Evolutionary conservation across 1,140 invertebrate species (phyloP), one percentile per base, ranked within the genome.

Genomic region (Harpegnathos saltator): DNA sequence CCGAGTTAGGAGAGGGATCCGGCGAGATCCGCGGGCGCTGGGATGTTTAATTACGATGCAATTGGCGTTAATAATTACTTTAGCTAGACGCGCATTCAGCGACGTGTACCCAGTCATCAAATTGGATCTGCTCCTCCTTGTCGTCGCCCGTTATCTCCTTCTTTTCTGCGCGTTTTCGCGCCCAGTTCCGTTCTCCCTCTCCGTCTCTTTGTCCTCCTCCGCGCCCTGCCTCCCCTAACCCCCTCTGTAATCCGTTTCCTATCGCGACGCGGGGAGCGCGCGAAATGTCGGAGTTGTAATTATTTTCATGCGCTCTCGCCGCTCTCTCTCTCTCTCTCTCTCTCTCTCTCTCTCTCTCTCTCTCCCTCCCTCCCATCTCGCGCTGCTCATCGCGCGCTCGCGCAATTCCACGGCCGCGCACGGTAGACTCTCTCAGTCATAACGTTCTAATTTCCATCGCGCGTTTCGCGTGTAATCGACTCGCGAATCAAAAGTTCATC

Each of bases 71-170:
- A 92, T 92, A 92, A 92, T 92, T 92, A 92, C 87, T 92, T 92
- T 91, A 89, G 85, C 87, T 84, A 85, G 90, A 83, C 88, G 84
- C 72, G 87, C 71, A 90, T 89, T 90, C 89, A 89, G 78, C 90
- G 90, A 92, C 91, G 91, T 92, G 91, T 92, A 92, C 91, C 88
- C 89, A 90, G 87, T 92, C 91, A 92, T 92, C 91, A 92, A 92
- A 92, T 92, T 92, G 91, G 90, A 92, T 92, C 75, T 86, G 85
- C 66, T 56, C 72, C 19, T 85, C 73, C 81, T 83, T 85, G 72
- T 66, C 56, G 72, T 66, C 56, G 58, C 58, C 65, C 78, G 71
- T 69, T 74, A 68, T 82, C 63, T 84, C 44, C 65, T n/a, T 68
- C 73, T 84, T 81, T 80, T 81, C 66, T 71, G 61, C 63, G n/a